Evolutionary conservation across 2,797 vertebrate species (phyloP), one percentile per base, ranked within the genome.

Genomic region (Schizothorax lantsangensis): DNA sequence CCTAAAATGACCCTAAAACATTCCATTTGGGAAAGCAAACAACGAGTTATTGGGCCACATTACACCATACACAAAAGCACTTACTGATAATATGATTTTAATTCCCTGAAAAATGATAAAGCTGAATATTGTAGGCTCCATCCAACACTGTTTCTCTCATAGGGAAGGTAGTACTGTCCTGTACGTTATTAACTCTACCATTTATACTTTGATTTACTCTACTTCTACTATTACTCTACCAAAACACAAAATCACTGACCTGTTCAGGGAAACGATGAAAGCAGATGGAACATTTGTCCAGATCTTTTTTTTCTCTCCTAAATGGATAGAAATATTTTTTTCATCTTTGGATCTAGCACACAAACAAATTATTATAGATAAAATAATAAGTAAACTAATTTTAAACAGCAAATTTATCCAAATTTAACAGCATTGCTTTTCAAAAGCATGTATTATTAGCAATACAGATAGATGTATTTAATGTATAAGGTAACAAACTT

Each of bases 231-330:
- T 23, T n/a, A 59, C 1, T 59, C 57, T n/a, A 59, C 23, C 57
- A n/a, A 59, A 59, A 59, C 8, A 66, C 5, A n/a, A 83, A 47
- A 30, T 30, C 10, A 7, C 81, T 74, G 21, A 83, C 81, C 81
- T 62, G 17, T 36, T 21, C 26, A 47, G n/a, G 6, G 4, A 74
- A 83, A 12, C 3, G 0, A 0, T 83, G 1, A 62, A 12, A 2
- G 69, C 81, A 83, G 36, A 74, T 17, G 47, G 30, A 36, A 62
- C 81, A 83, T 40, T 8, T 1, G 0, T 10, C 21, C 17, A 30
- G 14, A 30, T 45, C 36, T 59, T 62, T 62, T 17, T 52, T 3
- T 9, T 7, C 2, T 1, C 12, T 54, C 49, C 49, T 72, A 57
- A 57, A 81, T 71, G 7, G 23, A 57, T 43, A 0, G 5, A 57